A percentile compares a stretch with the other conserved stretches of the same genome.
phyloP scores from a whole-genome alignment of 2,797 vertebrate species.

The Acridotheres tristis region DNA sequence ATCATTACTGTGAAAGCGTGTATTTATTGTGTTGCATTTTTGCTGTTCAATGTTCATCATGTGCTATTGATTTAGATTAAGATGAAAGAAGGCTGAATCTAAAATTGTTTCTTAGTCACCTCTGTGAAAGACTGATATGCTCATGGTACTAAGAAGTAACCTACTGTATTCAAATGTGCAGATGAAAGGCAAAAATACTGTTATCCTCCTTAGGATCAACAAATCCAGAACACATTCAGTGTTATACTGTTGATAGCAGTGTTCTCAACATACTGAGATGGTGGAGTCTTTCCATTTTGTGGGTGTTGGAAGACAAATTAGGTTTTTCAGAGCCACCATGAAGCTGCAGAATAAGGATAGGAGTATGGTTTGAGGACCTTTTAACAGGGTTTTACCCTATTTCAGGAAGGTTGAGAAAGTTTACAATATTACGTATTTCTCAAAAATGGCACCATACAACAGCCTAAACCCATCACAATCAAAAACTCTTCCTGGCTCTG shows the following conservation, averaged over 20 bases:
- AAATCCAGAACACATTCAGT: not conserved
- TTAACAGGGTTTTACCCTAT: not conserved
- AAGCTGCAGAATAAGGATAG: not conserved
- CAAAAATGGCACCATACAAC: fast-evolving
- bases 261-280: not conserved
- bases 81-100: not conserved
- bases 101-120: not conserved
- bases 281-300: not conserved
- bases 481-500: not conserved
- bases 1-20: not conserved
- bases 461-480: not conserved
- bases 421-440: not conserved
- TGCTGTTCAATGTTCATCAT: not conserved
- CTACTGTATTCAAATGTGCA: not conserved
- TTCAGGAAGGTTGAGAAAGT: not conserved
- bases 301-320: not conserved
- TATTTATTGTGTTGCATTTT: not conserved
- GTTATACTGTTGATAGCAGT: not conserved
- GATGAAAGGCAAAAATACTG: not conserved
- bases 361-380: not conserved
- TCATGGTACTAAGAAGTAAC: not conserved
- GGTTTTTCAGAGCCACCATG: not conserved
- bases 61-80: not conserved
- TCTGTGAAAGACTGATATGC: not conserved
- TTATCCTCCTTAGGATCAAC: not conserved